Percentiles rank a stretch among this genome's conserved stretches.
Conservation (phyloP, 2,888 invertebrate species). For the Stomorhina lunata region DNA sequence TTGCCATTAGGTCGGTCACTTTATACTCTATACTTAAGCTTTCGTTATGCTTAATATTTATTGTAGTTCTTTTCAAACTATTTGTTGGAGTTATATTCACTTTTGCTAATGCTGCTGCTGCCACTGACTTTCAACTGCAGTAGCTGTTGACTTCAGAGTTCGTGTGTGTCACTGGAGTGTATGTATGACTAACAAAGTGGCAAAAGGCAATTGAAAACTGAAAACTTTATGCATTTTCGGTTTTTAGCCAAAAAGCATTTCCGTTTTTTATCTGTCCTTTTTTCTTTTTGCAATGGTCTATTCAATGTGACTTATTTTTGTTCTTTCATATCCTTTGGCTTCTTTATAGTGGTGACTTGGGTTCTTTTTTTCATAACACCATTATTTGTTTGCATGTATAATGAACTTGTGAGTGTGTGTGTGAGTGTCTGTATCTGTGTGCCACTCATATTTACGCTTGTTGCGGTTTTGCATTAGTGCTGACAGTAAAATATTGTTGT, state of each 20-base stretch:
- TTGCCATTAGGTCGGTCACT: slow-evolving; percentile 56
- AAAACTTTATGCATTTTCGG: slow-evolving; percentile 61
- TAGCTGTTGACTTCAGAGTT: not conserved
- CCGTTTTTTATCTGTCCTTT: slow-evolving; percentile 40
- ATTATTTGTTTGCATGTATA: slow-evolving; percentile 3
- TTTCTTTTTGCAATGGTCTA: slow-evolving; percentile 11
- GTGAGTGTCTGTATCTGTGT: slow-evolving; percentile 28
- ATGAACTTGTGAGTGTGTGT: no score
- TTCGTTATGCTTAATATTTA: slow-evolving; percentile 28
- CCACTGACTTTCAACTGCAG: not conserved
- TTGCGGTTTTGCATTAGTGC: slow-evolving; percentile 64
- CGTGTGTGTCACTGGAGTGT: slow-evolving; percentile 50
- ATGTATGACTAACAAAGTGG: slow-evolving; percentile 59
- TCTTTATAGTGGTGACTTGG: slow-evolving; percentile 19
- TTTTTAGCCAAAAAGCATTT: slow-evolving; percentile 59
- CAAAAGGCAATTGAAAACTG: slow-evolving; percentile 63
- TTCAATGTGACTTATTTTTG: no score
- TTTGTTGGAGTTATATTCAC: slow-evolving; percentile 21
- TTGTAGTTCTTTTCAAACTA: not conserved
- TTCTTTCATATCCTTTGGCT: not conserved
- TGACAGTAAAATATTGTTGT: slow-evolving; percentile 64
- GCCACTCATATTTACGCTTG: slow-evolving; percentile 60
- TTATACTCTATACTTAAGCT: slow-evolving; percentile 43
- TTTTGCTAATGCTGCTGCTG: slow-evolving; percentile 19
- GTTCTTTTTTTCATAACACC: not conserved